These are phyloP conservation scores for Alentia gelatinosa DNA, from an alignment of 2,888 invertebrate species.

Conservation along the genomic window DNA sequence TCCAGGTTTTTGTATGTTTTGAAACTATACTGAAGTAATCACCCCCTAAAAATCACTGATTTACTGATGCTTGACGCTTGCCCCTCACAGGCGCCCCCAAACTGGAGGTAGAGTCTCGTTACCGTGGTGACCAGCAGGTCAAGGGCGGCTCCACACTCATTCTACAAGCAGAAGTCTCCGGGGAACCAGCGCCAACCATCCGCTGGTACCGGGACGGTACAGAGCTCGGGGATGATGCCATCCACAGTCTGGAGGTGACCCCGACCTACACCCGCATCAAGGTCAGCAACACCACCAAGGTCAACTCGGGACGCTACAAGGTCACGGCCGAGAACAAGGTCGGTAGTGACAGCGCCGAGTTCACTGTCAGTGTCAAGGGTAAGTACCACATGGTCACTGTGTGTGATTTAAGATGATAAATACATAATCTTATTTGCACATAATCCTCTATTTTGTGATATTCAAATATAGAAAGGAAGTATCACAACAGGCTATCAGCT, in stretches of 20 bases:
- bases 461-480: no score
- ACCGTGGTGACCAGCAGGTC: constrained; percentile 57
- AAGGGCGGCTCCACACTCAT: constrained; percentile 63
- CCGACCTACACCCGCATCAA: constrained; percentile 57
- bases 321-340: constrained; percentile 81
- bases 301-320: constrained; percentile 64
- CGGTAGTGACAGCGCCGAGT: constrained; percentile 83
- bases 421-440: no score
- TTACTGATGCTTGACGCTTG: no score
- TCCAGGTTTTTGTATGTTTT: no score
- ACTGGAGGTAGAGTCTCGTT: constrained; percentile 61
- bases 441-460: no score
- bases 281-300: constrained; percentile 48
- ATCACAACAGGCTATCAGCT: no score
- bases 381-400: no score
- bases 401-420: no score
- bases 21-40: no score
- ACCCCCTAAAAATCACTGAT: no score
- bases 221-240: not conserved
- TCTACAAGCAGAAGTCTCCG: constrained; percentile 61
- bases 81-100: constrained; percentile 61
- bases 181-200: constrained; percentile 73
- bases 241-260: constrained; percentile 54
- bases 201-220: constrained; percentile 70
- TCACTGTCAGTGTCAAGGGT: constrained; percentile 64